These are phyloP conservation scores for Podargus strigoides DNA, from an alignment of 2,797 vertebrate genomes.

Conservation along the genomic window DNA sequence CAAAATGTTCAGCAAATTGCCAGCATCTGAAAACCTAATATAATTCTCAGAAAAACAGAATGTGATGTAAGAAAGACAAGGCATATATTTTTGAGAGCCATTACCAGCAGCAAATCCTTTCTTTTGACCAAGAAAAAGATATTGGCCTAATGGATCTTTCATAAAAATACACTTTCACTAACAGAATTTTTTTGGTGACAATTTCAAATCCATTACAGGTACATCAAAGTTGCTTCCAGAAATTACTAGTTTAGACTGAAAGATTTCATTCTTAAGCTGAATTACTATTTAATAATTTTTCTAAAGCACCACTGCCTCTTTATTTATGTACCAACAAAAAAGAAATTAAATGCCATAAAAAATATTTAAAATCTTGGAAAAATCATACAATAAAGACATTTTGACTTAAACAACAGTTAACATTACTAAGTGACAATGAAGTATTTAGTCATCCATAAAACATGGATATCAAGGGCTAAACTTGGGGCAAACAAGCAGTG, in stretches of 20 bases:
- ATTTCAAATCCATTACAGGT: slow-evolving; percentile 36
- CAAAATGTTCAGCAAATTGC: not conserved
- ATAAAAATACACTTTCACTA: not conserved
- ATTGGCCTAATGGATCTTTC: slow-evolving; percentile 10
- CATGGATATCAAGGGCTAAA: not conserved
- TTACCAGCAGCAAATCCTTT: not conserved
- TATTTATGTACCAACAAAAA: not conserved
- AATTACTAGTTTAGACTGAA: slow-evolving; percentile 15
- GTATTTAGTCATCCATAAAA: not conserved
- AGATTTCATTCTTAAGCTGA: not conserved
- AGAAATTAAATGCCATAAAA: not conserved
- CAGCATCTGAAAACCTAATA: not conserved
- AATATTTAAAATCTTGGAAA: slow-evolving; percentile 8
- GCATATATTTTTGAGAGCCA: not conserved
- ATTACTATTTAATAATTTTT: not conserved
- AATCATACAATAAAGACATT: not conserved
- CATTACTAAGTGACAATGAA: not conserved
- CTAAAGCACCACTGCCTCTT: not conserved
- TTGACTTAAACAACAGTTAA: not conserved
- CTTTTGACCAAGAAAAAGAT: not conserved
- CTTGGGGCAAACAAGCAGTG: not conserved
- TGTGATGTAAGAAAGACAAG: not conserved
- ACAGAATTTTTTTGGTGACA: not conserved
- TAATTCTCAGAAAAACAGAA: slow-evolving; percentile 17
- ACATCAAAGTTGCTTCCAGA: not conserved